A percentile compares a stretch with the other conserved stretches of the same genome.
Evolutionary conservation across 2,113 vertebrate genomes (phyloP).

Genomic region (Ctenodactylus gundi): DNA sequence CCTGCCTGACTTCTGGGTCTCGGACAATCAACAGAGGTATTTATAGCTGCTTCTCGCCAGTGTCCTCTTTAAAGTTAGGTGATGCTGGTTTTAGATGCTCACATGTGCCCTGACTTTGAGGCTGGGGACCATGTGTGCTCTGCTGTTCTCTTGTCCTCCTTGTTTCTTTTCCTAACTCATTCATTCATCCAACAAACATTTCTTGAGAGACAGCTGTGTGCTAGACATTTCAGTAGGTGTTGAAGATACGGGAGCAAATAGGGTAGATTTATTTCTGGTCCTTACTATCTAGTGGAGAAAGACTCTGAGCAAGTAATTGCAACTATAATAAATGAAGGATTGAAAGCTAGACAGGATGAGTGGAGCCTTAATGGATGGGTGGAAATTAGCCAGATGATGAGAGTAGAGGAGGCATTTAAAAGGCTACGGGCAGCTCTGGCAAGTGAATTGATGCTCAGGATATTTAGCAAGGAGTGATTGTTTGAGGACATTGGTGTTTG

Average conservation of each 20-base stretch:
- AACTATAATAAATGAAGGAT: neutral
- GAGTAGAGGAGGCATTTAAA: neutral
- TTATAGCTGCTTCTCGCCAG: neutral
- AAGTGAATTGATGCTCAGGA: neutral
- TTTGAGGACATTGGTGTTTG: neutral
- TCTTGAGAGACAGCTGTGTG: neutral
- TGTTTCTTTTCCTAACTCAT: neutral
- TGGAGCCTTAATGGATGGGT: neutral
- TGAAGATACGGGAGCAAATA: neutral
- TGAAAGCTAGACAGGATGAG: neutral
- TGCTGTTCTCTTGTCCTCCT: neutral
- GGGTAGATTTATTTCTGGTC: neutral
- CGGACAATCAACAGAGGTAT: neutral
- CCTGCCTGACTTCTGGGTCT: neutral
- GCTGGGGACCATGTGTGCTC: neutral
- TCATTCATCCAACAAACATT: neutral
- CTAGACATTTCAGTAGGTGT: neutral
- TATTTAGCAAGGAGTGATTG: neutral
- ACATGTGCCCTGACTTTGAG: neutral
- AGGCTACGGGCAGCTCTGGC: neutral
- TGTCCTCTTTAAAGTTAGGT: neutral
- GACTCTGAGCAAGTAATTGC: neutral
- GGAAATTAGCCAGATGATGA: neutral
- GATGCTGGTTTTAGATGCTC: neutral
- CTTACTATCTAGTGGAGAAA: neutral